Evolutionary conservation across 2,888 invertebrate genomes (phyloP), one percentile per base, ranked within the genome.

Genomic region (Sussaba pulchella): DNA sequence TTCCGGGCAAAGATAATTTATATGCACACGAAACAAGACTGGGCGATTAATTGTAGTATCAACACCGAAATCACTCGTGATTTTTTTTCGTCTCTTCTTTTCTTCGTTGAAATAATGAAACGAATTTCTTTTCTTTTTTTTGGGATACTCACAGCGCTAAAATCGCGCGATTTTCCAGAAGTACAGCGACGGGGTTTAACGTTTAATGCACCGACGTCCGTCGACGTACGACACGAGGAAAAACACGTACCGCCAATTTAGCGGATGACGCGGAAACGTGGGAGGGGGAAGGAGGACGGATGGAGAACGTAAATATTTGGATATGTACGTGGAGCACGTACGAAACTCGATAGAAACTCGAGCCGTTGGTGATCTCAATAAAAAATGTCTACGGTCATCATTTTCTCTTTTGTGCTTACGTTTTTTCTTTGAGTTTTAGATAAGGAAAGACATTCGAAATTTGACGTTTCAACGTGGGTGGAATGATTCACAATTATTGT

Each of bases 291-390:
- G 43, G n/a, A 43, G 12, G 43, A n/a, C 1, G 57, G n/a, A 6
- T 2, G 6, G 6, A 2, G 10, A 41, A 59, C 19, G 26, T 63
- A 54, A 61, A 69, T 73, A 73, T 73, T 78, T 69, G 41, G 39
- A 52, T 26, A 47, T 70, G 36, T 31, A 54, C 70, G 52, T 67
- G n/a, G n/a, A n/a, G n/a, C n/a, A n/a, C n/a, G n/a, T n/a, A n/a
- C n/a, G n/a, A n/a, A n/a, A 61, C 66, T 3, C 19, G 9, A 31
- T 39, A 63, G 45, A 54, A 73, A 73, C 52, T 52, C 61, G 66
- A 72, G 54, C 43, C 72, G 73, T 36, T 63, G n/a, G 69, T 45
- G 69, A 39, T 69, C 73, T n/a, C n/a, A n/a, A n/a, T n/a, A 69
- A 63, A 43, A 39, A 50, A 50, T 54, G n/a, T 66, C 71, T 17